Conservation (phyloP, 2,797 vertebrate species). For the Vultur gryphus region DNA sequence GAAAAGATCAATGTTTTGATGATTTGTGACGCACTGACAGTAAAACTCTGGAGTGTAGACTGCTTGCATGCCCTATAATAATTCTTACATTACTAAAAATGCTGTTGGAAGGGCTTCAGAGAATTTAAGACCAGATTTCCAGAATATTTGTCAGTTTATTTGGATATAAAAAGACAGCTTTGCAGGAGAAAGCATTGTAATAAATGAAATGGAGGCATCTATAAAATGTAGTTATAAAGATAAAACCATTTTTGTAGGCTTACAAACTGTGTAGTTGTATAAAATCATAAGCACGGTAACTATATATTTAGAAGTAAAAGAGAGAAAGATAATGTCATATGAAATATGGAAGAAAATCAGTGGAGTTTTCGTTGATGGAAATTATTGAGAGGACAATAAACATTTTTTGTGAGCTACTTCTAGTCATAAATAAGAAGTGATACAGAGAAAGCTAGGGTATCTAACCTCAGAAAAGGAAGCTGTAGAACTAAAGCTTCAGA, state of each 20-base stretch:
- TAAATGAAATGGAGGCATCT: not conserved
- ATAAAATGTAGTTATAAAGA: conserved; percentile 36
- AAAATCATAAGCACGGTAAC: not conserved
- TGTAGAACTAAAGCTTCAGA: not conserved
- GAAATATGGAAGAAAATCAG: not conserved
- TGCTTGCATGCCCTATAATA: not conserved
- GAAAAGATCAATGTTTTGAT: not conserved
- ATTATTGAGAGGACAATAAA: not conserved
- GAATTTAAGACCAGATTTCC: conserved; percentile 23
- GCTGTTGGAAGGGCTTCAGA: conserved; percentile 4
- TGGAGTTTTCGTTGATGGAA: not conserved
- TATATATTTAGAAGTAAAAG: not conserved
- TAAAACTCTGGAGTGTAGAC: not conserved
- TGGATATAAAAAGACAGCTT: conserved; percentile 14
- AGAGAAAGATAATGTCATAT: not conserved
- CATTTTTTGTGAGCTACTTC: not conserved
- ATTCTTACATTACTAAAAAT: conserved; percentile 8
- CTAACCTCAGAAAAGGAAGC: not conserved
- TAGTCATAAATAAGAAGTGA: not conserved
- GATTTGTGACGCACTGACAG: not conserved
- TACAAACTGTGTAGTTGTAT: not conserved
- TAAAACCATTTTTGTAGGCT: conserved; percentile 3
- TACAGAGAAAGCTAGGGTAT: not conserved
- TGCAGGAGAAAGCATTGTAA: not conserved
- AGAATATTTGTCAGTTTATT: conserved; percentile 13